Evolutionary conservation across 1,140 invertebrate species (phyloP).

Genomic region (Penaeus chinensis): DNA sequence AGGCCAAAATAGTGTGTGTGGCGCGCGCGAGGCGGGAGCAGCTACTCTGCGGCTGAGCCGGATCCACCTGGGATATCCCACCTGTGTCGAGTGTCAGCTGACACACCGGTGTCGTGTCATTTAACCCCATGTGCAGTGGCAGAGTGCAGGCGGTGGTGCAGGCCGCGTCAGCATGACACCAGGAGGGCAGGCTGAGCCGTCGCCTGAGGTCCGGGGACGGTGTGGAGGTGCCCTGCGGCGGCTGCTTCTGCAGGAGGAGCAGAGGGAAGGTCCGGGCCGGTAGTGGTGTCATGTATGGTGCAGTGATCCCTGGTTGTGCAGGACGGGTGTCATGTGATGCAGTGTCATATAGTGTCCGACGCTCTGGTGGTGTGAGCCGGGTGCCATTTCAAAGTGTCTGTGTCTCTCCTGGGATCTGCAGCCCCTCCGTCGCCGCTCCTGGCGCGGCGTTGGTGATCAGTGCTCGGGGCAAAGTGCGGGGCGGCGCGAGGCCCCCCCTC

Average conservation of each 20-base stretch:
- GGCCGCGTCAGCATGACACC: slow-evolving; percentile 42
- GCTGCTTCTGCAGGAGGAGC: not conserved
- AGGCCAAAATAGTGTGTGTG: slow-evolving; percentile 57
- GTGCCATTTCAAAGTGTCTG: slow-evolving; percentile 20
- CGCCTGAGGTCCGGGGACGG: slow-evolving; percentile 26
- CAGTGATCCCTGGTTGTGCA: slow-evolving; percentile 40
- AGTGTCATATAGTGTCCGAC: slow-evolving; percentile 26
- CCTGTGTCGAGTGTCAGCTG: slow-evolving; percentile 16
- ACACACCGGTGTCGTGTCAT: slow-evolving; percentile 17
- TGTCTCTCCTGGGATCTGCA: not conserved
- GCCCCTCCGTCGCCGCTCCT: not conserved
- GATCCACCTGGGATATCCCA: slow-evolving; percentile 46
- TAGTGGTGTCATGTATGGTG: slow-evolving; percentile 55
- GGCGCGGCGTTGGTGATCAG: not conserved
- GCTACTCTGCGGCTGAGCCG: slow-evolving; percentile 37
- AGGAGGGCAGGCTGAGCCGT: slow-evolving; percentile 7
- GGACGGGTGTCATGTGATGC: slow-evolving; percentile 47
- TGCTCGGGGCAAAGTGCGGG: not conserved
- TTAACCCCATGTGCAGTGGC: not conserved
- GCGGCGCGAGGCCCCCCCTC: too few relatives aligned
- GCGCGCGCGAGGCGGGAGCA: slow-evolving; percentile 51
- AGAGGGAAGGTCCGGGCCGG: not conserved
- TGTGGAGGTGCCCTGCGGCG: slow-evolving; percentile 2
- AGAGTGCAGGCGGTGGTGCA: slow-evolving; percentile 24
- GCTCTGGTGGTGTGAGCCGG: slow-evolving; percentile 30